Evolutionary conservation across 1,140 invertebrate genomes (phyloP), one percentile per base, ranked within the genome.

Genomic region (Scaptomyza graminum): DNA sequence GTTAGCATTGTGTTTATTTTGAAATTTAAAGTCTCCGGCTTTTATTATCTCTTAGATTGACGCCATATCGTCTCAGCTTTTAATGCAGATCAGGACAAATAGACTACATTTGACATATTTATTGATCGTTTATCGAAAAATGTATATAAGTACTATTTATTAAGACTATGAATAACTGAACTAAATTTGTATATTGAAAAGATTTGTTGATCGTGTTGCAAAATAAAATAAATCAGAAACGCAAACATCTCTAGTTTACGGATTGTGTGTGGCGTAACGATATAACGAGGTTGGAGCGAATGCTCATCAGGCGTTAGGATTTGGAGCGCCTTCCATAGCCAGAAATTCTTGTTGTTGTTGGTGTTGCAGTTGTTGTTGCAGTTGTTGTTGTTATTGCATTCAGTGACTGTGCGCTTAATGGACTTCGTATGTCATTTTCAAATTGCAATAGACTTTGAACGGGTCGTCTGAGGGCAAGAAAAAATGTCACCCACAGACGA

Each of bases 381-480:
- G 55, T 25, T 41, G 41, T 28, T 61, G 49, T 39, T 59, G 65
- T 22, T 70, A 79, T 34, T 75, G 79, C 71, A 79, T 74, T 56
- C 50, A 67, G 60, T 81, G 78, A 63, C 79, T 82, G 79, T 74
- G 81, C 67, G 72, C 83, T 88, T 87, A 87, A 87, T 87, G 83
- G 83, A 87, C 83, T 87, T 87, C 83, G 83, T 87, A 87, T 87
- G 83, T 87, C 83, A 87, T 87, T 87, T 87, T 87, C 83, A 88
- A 87, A 87, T 87, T 87, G 83, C 83, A 87, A 88, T 87, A 82
- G 83, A 87, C 83, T 88, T 82, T 76, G 64, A 74, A 70, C 68
- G 60, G 61, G 71, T 61, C 57, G 22, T 49, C 34, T 47, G 8
- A 59, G 71, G 67, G 65, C 66, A 69, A 75, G 73, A 79, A 87